Evolutionary conservation across 1,140 invertebrate genomes (phyloP).

Genomic region (Aradophagus sp.): DNA sequence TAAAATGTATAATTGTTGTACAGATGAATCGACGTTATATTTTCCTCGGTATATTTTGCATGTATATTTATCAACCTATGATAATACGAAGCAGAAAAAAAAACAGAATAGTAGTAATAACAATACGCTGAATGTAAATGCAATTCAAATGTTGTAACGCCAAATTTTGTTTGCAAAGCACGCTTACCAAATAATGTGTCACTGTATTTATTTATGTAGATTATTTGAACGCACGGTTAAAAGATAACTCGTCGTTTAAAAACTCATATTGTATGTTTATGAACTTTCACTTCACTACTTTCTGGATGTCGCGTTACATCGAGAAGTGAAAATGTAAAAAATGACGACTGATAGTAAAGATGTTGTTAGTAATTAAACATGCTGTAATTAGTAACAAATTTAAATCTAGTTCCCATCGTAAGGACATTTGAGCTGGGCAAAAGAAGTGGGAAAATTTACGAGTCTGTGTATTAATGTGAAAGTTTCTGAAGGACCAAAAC

Average conservation of each 20-base stretch:
- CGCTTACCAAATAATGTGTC: too few relatives aligned
- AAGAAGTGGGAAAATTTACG: slow-evolving; percentile 3
- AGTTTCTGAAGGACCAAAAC: slow-evolving; percentile 8
- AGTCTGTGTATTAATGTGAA: slow-evolving; percentile 15
- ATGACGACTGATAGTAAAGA: too few relatives aligned
- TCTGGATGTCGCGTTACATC: slow-evolving; percentile 6
- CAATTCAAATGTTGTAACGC: too few relatives aligned
- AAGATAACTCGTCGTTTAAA: slow-evolving; percentile 22
- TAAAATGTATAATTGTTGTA: too few relatives aligned
- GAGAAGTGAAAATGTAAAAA: slow-evolving; percentile 5
- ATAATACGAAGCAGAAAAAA: too few relatives aligned
- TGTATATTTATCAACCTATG: too few relatives aligned
- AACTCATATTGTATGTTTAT: slow-evolving; percentile 38
- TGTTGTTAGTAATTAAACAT: slow-evolving; percentile 7
- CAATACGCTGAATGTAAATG: too few relatives aligned
- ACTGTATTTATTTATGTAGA: slow-evolving; percentile 25
- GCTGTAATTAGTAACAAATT: background rate
- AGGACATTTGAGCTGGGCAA: background rate
- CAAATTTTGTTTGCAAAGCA: too few relatives aligned
- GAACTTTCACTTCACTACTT: slow-evolving; percentile 31
- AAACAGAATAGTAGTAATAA: too few relatives aligned
- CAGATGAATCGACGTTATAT: too few relatives aligned
- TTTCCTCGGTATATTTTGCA: too few relatives aligned
- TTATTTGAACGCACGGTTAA: background rate
- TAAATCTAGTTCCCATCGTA: background rate